Base-by-base conservation (phyloP, 37 sponge, comb jelly and placozoan species). In the Tethya wilhelma region DNA sequence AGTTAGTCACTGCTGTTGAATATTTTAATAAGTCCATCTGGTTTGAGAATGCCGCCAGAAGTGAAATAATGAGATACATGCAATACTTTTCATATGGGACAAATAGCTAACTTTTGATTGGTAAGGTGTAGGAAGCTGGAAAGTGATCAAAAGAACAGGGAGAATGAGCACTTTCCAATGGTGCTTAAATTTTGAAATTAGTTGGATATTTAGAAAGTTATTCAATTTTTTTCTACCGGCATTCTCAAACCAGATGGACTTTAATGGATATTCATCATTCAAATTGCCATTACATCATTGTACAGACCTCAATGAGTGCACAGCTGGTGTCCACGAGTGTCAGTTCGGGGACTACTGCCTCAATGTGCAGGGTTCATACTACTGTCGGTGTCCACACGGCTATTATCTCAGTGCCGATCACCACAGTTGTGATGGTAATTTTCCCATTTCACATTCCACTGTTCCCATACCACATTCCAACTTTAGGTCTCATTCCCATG, bases 281-380 rank as follows among this genome's bases (percentile, higher is more conserved):
- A 49, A 49, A 19, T 49, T 19, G 14, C 14, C 53, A 9, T 19
- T 49, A n/a, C 12, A 34, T 23, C 53, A 28, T 42, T 5, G 6
- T 63, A 31, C 58, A 84, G 85, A 84, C 53, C 53, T 85, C 53
- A 44, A 85, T 39, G 86, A 85, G 63, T 85, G 86, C 55, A 3
- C 41, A 25, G 0, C 19, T 67, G 55, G 69, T 0, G 71, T 22
- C 40, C 28, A 68, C 57, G 44, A 77, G 33, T 85, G 86, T 56
- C 53, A 77, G 38, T 75, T 75, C 60, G 20, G 29, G 7, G 67
- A 86, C 2, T 66, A 37, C 42, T 86, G 87, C 56, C 23, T 17
- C 6, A 72, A 86, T 46, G 53, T 29, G 14, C 19, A 25, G 4
- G 87, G 87, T 31, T 79, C 87, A 0, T 86, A 79, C 73, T 65